Evolutionary conservation across 2,888 invertebrate species (phyloP), one percentile per base, ranked within the genome.

Genomic region (Ellobium chinense): DNA sequence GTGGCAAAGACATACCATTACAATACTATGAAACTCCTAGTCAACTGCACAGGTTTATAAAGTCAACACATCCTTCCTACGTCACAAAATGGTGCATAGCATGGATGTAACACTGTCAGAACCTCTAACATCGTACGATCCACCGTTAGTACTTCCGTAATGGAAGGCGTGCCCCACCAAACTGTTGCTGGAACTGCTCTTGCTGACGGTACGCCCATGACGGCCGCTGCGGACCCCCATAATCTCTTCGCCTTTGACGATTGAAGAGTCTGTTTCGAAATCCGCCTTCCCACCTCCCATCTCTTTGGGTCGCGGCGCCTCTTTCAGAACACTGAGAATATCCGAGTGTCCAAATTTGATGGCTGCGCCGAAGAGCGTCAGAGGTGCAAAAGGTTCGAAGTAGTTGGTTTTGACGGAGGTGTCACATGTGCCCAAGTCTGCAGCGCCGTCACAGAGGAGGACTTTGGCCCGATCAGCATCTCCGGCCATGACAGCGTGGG

Each of bases 401-500:
- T 85, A 88, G 69, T 85, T 85, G 56, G 89, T 89, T 70, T 87
- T 86, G 79, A 90, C 85, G 0, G 91, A 90, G n/a, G 88, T 84
- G 74, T 92, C 92, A 62, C 84, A 85, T 18, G 89, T 89, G 63
- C 86, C 68, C 60, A 91, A 82, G 81, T 91, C 90, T 24, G 88
- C 87, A 5, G 85, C 79, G 27, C 86, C 85, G 80, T 91, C 89
- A 78, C 87, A 85, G 37, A 91, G 65, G 24, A 92, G 83, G 72
- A 85, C 84, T 36, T 86, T 70, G 90, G 91, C 90, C n/a, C 88
- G 75, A 14, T 87, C 86, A 24, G 84, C 86, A 68, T 92, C 92
- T 0, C 92, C 92, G 5, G 92, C 92, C 68, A 92, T 88, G 1
- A 90, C 90, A 9, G 92, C 91, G 74, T 92, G 92, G 0, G 91